Evolutionary conservation across 1,140 invertebrate genomes (phyloP), one percentile per base, ranked within the genome.

Genomic region (Ips nitidus): DNA sequence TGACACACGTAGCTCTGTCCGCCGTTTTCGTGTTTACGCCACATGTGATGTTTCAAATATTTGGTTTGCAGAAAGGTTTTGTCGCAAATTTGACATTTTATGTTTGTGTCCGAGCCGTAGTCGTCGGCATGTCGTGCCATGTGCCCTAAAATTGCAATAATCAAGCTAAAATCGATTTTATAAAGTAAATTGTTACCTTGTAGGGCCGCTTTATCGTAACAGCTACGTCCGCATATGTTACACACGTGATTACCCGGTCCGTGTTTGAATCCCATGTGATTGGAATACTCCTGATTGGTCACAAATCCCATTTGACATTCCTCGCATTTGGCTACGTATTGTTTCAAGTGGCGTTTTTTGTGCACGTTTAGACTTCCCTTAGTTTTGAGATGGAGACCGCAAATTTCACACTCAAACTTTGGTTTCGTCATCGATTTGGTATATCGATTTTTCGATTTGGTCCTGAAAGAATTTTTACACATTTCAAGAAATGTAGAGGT

Each of bases 281-380:
- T 72, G 6, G 73, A 71, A 42, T 78, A 78, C 55, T 72, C 71
- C 39, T 76, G 69, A 64, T 77, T 75, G 4, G 78, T 76, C 0
- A 78, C 71, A 55, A 78, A 79, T 2, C 78, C 78, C 8, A 73
- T 56, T 22, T 73, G 63, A 66, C 78, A 79, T 5, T 61, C 37
- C 52, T 76, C 66, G 50, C 78, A 79, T 63, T 72, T 66, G 7
- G 71, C 72, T n/a, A 75, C 71, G 50, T 72, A 78, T 67, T 88
- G 84, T 39, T 85, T 84, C 22, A 85, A 83, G 67, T 88, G 85
- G 22, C 86, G 85, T 42, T 86, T 81, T 4, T 85, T 79, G 75
- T 93, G 90, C n/a, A 85, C 85, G 1, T 85, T 85, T 64, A 91
- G 80, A 65, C 90, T 83, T 1, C 87, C 86, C 38, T 87, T 84